A percentile compares a stretch with the other conserved stretches of the same genome.
Conservation (phyloP, 2,797 vertebrate species). For the Heterohyrax brucei region DNA sequence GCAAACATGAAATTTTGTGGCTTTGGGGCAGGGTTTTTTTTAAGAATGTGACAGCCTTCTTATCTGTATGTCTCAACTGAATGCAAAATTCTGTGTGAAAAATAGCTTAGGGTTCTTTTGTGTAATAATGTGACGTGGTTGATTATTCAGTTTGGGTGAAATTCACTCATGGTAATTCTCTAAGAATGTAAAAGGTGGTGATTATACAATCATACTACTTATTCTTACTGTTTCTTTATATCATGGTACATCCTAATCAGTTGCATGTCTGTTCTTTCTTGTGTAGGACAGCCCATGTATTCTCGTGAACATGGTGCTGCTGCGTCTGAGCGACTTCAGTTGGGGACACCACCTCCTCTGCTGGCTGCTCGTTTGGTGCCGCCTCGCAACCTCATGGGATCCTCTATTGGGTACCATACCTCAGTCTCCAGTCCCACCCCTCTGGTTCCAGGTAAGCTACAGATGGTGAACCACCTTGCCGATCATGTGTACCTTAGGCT, state of each 20-base stretch:
- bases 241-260: constrained; percentile 27
- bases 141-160: constrained; percentile 63
- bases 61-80: constrained; percentile 48
- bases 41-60: background rate
- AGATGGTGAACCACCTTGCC: constrained; percentile 62
- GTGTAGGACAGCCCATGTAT: constrained; percentile 88
- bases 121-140: constrained; percentile 18
- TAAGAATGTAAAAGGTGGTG: constrained; percentile 51
- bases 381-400: constrained; percentile 89
- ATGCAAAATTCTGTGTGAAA: constrained; percentile 43
- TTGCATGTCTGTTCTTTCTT: constrained; percentile 70
- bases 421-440: constrained; percentile 88
- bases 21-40: background rate
- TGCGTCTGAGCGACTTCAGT: constrained; percentile 88
- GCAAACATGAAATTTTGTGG: constrained; percentile 67
- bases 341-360: constrained; percentile 88
- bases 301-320: constrained; percentile 89
- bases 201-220: constrained; percentile 19
- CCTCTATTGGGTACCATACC: constrained; percentile 89
- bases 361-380: constrained; percentile 89
- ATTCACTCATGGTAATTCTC: constrained; percentile 25
- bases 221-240: constrained; percentile 69
- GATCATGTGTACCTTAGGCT: constrained; percentile 64
- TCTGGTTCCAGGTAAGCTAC: constrained; percentile 88
- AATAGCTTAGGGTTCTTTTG: constrained; percentile 40